Evolutionary conservation across 2,888 invertebrate genomes (phyloP), one percentile per base, ranked within the genome.

Genomic region (Drosophila flavopinicola): DNA sequence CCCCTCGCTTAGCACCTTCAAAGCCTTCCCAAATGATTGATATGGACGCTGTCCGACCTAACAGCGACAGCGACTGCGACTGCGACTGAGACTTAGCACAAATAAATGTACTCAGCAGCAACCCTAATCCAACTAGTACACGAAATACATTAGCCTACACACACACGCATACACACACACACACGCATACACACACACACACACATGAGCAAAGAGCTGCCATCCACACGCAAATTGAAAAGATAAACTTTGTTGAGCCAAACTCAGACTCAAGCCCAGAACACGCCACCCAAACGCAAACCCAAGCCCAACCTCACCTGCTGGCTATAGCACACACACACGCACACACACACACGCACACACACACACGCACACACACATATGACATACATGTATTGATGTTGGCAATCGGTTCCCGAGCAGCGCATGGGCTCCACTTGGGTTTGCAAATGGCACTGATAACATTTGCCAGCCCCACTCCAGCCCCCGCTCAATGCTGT

Each of bases 181-280:
- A 61, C 48, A 13, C 35, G 39, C 24, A 33, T 30, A 23, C 39
- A 33, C 41, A 61, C 23, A 29, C 35, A 1, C 37, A 47, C 39
- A 38, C 48, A 29, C 37, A 25, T 65, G 37, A 66, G 33, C n/a
- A n/a, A n/a, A 53, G 54, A 69, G 69, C 65, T 66, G 67, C 56
- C 64, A 69, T 54, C 83, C 69, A 48, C 74, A 78, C 68, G 74
- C 61, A 56, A 82, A 82, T 82, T 82, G 82, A 82, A 82, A 82
- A 82, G 87, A 82, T 88, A 82, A 82, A 82, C 82, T 82, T 82
- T 88, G 69, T 61, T 65, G 77, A 63, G 61, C 87, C 88, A 67
- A 83, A 67, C 76, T 60, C 52, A 61, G 58, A 51, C 57, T 61
- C 37, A 47, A 59, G 35, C 41, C 54, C 20, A 20, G 20, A 20